Conservation (phyloP, 2,797 vertebrate species). For the Delichon dasypus region DNA sequence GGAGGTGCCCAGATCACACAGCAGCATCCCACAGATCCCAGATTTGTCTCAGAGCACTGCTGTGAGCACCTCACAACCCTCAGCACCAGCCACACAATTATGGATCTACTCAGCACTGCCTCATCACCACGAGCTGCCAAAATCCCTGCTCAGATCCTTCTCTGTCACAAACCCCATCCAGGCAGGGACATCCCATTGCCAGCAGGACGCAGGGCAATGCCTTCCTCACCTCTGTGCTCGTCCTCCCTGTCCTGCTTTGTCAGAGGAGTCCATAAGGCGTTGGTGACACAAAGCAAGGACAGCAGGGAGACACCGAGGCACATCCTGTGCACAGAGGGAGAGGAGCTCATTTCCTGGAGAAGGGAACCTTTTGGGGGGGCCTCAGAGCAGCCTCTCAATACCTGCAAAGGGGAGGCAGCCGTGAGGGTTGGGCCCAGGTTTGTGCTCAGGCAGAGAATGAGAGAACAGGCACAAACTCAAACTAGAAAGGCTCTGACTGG, state of each 20-base stretch:
- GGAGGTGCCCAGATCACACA: neutral
- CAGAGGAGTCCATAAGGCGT: neutral
- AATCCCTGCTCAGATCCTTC: neutral
- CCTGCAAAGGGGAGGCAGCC: neutral
- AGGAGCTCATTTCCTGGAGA: neutral
- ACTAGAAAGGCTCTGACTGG: neutral
- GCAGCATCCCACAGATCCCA: neutral
- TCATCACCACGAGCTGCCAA: neutral
- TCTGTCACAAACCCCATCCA: neutral
- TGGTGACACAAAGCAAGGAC: neutral
- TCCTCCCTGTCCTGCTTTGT: neutral
- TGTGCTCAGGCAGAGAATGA: neutral
- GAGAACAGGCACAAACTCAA: neutral
- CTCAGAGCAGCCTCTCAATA: neutral
- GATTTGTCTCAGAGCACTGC: neutral
- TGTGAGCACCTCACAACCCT: neutral
- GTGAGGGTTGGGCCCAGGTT: neutral
- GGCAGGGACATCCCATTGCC: neutral
- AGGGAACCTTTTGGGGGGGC: neutral
- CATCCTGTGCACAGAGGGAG: neutral
- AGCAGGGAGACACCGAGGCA: neutral
- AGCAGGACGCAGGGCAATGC: rapidly evolving
- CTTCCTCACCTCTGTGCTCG: neutral
- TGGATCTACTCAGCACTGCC: neutral
- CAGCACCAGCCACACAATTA: neutral